Conservation (phyloP, 1,140 invertebrate species). For the Limonius californicus region DNA sequence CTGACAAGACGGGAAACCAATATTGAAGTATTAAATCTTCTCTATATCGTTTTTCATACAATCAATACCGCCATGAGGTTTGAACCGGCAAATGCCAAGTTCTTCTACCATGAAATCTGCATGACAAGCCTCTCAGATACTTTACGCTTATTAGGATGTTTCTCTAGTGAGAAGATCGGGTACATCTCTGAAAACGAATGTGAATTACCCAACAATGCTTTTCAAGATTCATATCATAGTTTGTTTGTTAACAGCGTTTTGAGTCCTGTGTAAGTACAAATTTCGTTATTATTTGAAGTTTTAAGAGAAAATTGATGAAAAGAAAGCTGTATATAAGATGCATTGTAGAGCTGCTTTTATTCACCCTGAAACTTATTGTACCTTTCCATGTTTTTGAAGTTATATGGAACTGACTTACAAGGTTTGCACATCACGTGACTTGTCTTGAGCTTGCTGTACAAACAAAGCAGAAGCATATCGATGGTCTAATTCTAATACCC, state of each 20-base stretch:
- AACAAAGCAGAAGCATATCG: too few relatives aligned
- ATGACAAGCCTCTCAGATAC: constrained; percentile 90
- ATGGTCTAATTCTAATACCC: too few relatives aligned
- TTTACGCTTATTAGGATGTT: constrained; percentile 86
- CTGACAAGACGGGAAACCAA: constrained; percentile 52
- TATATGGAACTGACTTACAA: too few relatives aligned
- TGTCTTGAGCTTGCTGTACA: too few relatives aligned
- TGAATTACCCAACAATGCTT: constrained; percentile 48
- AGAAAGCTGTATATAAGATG: constrained; percentile 7
- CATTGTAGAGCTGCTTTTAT: not conserved
- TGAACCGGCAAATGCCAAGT: constrained; percentile 98
- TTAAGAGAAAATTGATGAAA: too few relatives aligned
- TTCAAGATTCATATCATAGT: constrained; percentile 59
- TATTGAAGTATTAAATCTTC: constrained; percentile 56
- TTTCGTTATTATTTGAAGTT: not conserved
- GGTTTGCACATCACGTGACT: too few relatives aligned
- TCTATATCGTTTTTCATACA: constrained; percentile 92
- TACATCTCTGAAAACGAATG: constrained; percentile 43
- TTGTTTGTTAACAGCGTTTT: constrained; percentile 71
- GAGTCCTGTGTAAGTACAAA: constrained; percentile 50
- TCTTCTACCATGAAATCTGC: constrained; percentile 95
- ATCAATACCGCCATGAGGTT: constrained; percentile 97
- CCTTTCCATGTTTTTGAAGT: too few relatives aligned
- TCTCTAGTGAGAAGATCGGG: constrained; percentile 56
- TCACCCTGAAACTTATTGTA: too few relatives aligned